Evolutionary conservation across 2,113 vertebrate genomes (phyloP), one percentile per base, ranked within the genome.

Genomic region (Athene noctua): DNA sequence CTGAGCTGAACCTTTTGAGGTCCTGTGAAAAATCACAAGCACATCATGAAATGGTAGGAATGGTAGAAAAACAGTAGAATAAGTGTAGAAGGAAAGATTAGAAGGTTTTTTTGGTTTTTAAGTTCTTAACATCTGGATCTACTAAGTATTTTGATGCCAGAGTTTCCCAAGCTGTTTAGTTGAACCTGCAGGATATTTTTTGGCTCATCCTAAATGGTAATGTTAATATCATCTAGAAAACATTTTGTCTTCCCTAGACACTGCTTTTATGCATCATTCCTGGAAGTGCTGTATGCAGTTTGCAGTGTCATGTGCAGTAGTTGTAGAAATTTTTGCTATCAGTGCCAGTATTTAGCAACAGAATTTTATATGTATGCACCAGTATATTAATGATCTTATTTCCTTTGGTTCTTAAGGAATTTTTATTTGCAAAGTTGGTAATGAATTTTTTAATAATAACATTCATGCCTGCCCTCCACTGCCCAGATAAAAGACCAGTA

Each of bases 21-120:
- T 80, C 59, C 85, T 92, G 81, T 89, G 88, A 90, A 95, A 97
- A 94, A 80, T 94, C 85, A 80, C 86, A 89, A 94, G 83, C 66
- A 70, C 58, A 59, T 93, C 73, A 67, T 58, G 8, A 94, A 91
- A 95, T 74, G 90, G 82, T 80, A 71, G 79, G 81, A 91, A 88
- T 63, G 67, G 57, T 61, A 79, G 68, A 67, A 44, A 82, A 84
- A 57, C 51, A 51, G 59, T 83, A 65, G 49, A 82, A 49, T 75
- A 92, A 87, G 21, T 46, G 49, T 87, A 81, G 54, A 85, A 93
- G 61, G 91, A 62, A 92, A 80, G 85, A 86, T 88, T 61, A 88
- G 32, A 72, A 66, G 26, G 5, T 38, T 38, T 38, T 88, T 83
- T 81, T 30, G 6, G 0, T 36, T 73, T 78, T 55, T 68, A 62